phyloP scores from a whole-genome alignment of 1,140 invertebrate species.

The Nixonia krombeini region DNA sequence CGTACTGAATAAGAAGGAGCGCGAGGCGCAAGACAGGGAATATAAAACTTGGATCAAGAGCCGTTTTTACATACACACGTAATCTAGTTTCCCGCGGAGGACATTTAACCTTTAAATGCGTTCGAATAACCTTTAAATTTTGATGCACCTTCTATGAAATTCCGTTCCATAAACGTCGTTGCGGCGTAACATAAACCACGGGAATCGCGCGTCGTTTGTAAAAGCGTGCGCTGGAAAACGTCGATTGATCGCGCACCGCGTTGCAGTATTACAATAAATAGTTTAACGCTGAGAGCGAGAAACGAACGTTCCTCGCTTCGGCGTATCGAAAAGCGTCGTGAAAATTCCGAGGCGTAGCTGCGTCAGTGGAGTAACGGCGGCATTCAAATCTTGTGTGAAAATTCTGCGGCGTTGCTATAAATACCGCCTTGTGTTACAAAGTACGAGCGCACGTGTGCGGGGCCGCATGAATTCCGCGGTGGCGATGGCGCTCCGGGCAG shows the following conservation, averaged over 20 bases:
- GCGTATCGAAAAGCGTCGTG: not conserved
- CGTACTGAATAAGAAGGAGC: not conserved
- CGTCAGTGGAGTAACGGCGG: conserved; percentile 24
- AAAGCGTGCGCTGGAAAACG: too few relatives aligned
- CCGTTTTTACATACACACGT: not conserved
- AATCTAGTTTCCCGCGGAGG: not conserved
- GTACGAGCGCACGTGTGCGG: not conserved
- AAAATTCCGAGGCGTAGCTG: too few relatives aligned
- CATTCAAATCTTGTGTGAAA: conserved; percentile 47
- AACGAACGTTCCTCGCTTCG: conserved; percentile 35
- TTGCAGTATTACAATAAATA: too few relatives aligned
- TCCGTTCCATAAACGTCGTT: too few relatives aligned
- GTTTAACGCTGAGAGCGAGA: too few relatives aligned
- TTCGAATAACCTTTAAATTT: too few relatives aligned
- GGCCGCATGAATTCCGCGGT: conserved; percentile 14
- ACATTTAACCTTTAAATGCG: not conserved
- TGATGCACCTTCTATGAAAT: conserved; percentile 14
- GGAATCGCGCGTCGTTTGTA: too few relatives aligned
- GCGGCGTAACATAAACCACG: too few relatives aligned
- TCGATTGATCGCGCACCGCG: too few relatives aligned
- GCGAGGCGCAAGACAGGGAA: not conserved
- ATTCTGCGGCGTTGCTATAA: conserved; percentile 40
- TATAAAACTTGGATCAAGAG: not conserved
- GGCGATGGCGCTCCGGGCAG: conserved; percentile 13
- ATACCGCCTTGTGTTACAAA: conserved; percentile 14